A percentile compares a stretch with the other conserved stretches of the same genome.
These are phyloP conservation scores for Rallus crepitans DNA, from an alignment of 2,797 vertebrate species.

Conservation along the genomic window DNA sequence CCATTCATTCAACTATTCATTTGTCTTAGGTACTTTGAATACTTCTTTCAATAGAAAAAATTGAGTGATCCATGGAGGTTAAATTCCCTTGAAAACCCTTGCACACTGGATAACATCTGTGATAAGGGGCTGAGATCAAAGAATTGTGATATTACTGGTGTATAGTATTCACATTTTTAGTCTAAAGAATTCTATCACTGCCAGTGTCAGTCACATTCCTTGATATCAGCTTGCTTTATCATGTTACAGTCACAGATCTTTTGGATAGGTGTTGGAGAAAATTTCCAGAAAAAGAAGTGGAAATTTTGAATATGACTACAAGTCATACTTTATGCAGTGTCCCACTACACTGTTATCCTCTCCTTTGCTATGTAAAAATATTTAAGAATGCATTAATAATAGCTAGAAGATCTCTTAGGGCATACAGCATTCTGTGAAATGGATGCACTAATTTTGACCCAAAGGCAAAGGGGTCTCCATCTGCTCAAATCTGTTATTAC, in stretches of 20 bases:
- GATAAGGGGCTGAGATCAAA: neutral
- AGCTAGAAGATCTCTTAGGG: neutral
- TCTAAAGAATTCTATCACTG: neutral
- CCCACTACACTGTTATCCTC: neutral
- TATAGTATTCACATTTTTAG: neutral
- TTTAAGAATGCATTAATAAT: neutral
- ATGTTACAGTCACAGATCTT: neutral
- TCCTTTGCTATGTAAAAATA: neutral
- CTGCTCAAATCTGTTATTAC: conserved; percentile 11
- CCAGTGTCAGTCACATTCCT: neutral
- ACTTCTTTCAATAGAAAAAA: neutral
- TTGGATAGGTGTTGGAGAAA: neutral
- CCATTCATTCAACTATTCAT: neutral
- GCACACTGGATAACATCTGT: neutral
- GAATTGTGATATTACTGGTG: neutral
- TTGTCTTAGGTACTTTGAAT: neutral
- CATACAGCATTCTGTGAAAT: neutral
- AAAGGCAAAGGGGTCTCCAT: neutral
- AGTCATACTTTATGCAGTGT: neutral
- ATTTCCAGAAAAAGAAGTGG: neutral
- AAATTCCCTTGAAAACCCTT: neutral
- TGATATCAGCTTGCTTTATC: neutral
- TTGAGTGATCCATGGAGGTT: neutral
- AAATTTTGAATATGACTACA: neutral
- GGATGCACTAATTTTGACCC: neutral